These are phyloP conservation scores for Dynastes grantii DNA, from an alignment of 2,888 invertebrate species.

Conservation along the genomic window DNA sequence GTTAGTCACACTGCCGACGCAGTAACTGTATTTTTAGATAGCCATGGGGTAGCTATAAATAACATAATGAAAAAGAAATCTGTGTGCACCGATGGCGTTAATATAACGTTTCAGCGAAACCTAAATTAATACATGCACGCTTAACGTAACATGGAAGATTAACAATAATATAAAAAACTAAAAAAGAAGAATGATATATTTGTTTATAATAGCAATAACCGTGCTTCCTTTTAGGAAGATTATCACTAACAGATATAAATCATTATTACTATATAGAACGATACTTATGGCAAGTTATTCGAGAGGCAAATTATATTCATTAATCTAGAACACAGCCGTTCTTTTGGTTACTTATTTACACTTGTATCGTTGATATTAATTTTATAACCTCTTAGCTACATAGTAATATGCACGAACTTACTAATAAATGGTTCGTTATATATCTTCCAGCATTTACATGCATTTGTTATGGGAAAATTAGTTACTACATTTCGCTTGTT, in stretches of 20 bases:
- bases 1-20: constrained; percentile 23
- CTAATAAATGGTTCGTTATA: no score
- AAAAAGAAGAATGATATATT: not conserved
- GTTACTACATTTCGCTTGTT: no score
- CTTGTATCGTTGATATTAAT: no score
- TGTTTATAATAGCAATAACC: not conserved
- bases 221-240: not conserved
- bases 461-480: no score
- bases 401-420: no score
- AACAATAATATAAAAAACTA: constrained; percentile 5
- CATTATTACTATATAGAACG: no score
- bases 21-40: constrained; percentile 45
- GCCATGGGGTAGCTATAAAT: constrained; percentile 44
- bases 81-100: constrained; percentile 17
- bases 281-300: no score
- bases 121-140: not conserved
- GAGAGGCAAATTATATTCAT: no score
- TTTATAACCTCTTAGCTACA: no score
- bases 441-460: no score
- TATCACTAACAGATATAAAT: not conserved
- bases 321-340: no score
- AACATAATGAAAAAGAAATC: constrained; percentile 28
- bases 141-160: constrained; percentile 7
- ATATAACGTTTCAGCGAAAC: not conserved
- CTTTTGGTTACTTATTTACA: no score